phyloP scores from a whole-genome alignment of 1,140 invertebrate genomes.

The Micrasema minimum region DNA sequence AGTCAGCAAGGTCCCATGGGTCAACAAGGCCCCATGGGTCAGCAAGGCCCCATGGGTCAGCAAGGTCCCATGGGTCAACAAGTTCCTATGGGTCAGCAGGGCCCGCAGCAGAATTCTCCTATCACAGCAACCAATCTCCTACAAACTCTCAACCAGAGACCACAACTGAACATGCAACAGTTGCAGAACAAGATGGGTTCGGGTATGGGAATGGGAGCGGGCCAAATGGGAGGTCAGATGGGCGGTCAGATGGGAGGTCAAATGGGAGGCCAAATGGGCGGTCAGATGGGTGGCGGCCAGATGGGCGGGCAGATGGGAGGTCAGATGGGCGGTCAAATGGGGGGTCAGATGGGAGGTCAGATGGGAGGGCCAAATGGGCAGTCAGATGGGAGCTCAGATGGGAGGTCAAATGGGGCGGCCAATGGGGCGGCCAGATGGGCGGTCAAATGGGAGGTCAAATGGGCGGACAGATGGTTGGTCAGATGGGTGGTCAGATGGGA shows the following conservation, averaged over 20 bases:
- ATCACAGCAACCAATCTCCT: conserved; percentile 68
- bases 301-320: conserved; percentile 47
- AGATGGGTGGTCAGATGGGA: no score
- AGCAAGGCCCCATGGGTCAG: conserved; percentile 42
- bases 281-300: conserved; percentile 38
- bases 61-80: conserved; percentile 59
- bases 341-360: conserved; percentile 46
- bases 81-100: conserved; percentile 64
- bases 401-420: conserved; percentile 56
- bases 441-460: no score
- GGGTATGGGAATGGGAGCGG: conserved; percentile 57
- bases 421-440: no score
- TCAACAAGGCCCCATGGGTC: conserved; percentile 15
- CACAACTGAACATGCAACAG: conserved; percentile 70
- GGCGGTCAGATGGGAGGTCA: conserved; percentile 66
- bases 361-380: conserved; percentile 47
- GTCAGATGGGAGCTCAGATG: conserved; percentile 54
- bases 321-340: conserved; percentile 41
- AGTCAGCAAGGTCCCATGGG: conserved; percentile 67
- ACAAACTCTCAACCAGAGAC: conserved; percentile 71
- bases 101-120: conserved; percentile 62
- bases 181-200: conserved; percentile 68
- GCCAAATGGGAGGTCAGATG: conserved; percentile 61
- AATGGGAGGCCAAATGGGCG: conserved; percentile 42
- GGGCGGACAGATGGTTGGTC: no score